Evolutionary conservation across 2,888 invertebrate genomes (phyloP), one percentile per base, ranked within the genome.

Genomic region (Muscina levida): DNA sequence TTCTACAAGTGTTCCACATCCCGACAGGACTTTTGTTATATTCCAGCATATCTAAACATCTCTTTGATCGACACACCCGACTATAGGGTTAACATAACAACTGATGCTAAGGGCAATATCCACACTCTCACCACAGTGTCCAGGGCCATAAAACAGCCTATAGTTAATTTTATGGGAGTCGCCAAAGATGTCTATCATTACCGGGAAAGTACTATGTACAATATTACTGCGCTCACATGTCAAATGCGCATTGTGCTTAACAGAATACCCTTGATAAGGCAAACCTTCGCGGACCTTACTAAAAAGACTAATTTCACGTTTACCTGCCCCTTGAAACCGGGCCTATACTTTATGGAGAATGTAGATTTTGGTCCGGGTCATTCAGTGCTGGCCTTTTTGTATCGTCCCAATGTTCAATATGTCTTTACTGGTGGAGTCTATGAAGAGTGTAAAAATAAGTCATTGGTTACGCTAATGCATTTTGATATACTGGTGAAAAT

Each of bases 21-120:
- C n/a, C n/a, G n/a, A n/a, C n/a, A n/a, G n/a, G n/a, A n/a, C n/a
- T n/a, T n/a, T n/a, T n/a, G n/a, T n/a, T n/a, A n/a, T n/a, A n/a
- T n/a, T n/a, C n/a, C n/a, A n/a, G n/a, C n/a, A n/a, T n/a, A n/a
- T n/a, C n/a, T n/a, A n/a, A n/a, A n/a, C n/a, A n/a, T n/a, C n/a
- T n/a, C n/a, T n/a, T n/a, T n/a, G n/a, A n/a, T n/a, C n/a, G n/a
- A n/a, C n/a, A n/a, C n/a, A 1, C 86, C 86, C 0, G 74, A 83
- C 1, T 85, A 87, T 19, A 19, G 66, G 0, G 87, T 86, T 4
- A 86, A 86, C 22, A 86, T 86, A 87, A 87, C 87, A 1, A 87
- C 87, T 65, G 82, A 83, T 0, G 80, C 82, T 8, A 66, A 82
- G n/a, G 71, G 82, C 6, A 82, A 79, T n/a, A 73, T 87, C 2